Base-by-base conservation (phyloP, 2,797 vertebrate species). In the Antennarius maculatus region DNA sequence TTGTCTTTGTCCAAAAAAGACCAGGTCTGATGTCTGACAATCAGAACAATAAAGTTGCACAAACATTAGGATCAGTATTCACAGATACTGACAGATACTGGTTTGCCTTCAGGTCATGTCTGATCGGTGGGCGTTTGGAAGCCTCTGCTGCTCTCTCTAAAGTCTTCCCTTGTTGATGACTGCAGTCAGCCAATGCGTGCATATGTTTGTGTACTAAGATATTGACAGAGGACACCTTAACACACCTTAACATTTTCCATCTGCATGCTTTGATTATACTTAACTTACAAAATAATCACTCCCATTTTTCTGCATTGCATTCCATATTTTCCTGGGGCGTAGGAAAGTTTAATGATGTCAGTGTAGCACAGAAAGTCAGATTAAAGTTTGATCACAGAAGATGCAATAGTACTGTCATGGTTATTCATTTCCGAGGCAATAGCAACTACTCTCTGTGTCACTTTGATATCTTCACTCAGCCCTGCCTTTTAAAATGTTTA, bases 401-500 rank as follows among this genome's bases (percentile, higher is more conserved):
- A 78, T 71, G 69, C 77, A 83, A 69, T 57, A 51, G 61, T 41
- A n/a, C 65, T 34, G n/a, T 41, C 48, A 45, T 31, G 49, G 43
- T 43, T 74, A 34, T 75, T 65, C 5, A 61, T 68, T 69, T 76
- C 56, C 41, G 2, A 61, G 64, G 7, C 47, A 51, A 17, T 13
- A 58, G 29, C 13, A 53, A 17, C 55, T 65, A 15, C 45, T 61
- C 77, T 76, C 52, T 43, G 85, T 88, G 89, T 73, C 89, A 86
- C 92, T 91, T 90, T 34, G 11, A 4, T 52, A 17, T 29, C 27
- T 94, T 87, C 86, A 91, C 37, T 94, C 62, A 67, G 54, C 89
- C 88, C 89, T 86, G 86, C 91, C 86, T 93, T 96, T 95, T 90
- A 76, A 90, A 85, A 91, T 71, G 92, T 94, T 95, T 96, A 94